These are phyloP conservation scores for Dipodomys ordii DNA, from an alignment of 2,113 vertebrate genomes.

Conservation along the genomic window DNA sequence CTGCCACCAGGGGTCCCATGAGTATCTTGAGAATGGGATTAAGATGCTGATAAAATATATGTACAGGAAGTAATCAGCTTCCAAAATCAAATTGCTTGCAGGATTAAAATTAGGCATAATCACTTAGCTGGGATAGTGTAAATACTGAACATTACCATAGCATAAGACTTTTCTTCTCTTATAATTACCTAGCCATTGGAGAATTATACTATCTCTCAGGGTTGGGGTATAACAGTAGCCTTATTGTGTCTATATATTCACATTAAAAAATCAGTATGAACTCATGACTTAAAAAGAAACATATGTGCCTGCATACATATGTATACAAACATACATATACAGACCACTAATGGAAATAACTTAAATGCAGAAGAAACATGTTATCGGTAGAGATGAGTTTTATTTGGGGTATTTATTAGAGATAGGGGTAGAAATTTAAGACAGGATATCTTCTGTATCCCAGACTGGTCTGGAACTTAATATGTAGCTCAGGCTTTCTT, in stretches of 20 bases:
- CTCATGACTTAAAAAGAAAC: neutral
- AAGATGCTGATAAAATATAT: neutral
- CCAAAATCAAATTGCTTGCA: neutral
- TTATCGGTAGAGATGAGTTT: no score
- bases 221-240: neutral
- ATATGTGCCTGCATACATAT: neutral
- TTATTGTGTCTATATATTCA: neutral
- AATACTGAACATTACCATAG: neutral
- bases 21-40: fast-evolving
- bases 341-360: neutral
- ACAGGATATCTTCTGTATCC: no score
- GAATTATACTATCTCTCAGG: neutral
- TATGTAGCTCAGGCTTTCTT: no score
- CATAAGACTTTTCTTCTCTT: neutral
- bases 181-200: neutral
- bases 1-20: neutral
- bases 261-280: constrained; percentile 2
- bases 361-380: neutral
- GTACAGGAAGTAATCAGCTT: neutral
- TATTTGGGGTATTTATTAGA: no score
- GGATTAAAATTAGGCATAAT: neutral
- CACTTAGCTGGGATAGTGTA: neutral
- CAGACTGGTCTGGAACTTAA: no score
- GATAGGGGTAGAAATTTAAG: no score
- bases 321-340: fast-evolving